Evolutionary conservation across 2,888 invertebrate genomes (phyloP).

Genomic region (Tipula vernalis): DNA sequence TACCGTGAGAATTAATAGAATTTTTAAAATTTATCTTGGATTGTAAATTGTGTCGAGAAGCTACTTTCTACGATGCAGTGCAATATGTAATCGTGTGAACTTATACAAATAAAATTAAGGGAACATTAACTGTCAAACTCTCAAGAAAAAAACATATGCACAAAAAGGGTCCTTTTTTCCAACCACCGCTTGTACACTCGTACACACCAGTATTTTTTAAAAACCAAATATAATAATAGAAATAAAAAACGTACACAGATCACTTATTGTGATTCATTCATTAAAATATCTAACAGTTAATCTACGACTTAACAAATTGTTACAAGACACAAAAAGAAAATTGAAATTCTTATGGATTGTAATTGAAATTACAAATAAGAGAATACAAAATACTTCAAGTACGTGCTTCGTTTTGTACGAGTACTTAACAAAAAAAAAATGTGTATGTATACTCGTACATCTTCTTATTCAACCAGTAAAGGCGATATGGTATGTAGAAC

Average conservation of each 20-base stretch:
- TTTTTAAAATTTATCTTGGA: not conserved
- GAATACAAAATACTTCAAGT: not conserved
- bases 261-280: not conserved
- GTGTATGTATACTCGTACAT: not conserved
- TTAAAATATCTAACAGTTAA: not conserved
- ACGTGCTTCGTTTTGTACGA: not conserved
- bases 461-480: not conserved
- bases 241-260: not conserved
- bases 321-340: not conserved
- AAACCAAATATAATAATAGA: not conserved
- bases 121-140: not conserved
- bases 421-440: not conserved
- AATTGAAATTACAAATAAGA: not conserved
- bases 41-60: not conserved
- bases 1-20: not conserved
- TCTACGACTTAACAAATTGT: not conserved
- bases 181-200: not conserved
- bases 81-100: not conserved
- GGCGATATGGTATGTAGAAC: not conserved
- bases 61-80: not conserved
- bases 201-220: not conserved
- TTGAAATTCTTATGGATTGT: not conserved
- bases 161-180: not conserved
- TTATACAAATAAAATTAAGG: not conserved
- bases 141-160: not conserved